Conservation (phyloP, 2,113 vertebrate genomes). For the Pomatorhinus ruficollis region DNA sequence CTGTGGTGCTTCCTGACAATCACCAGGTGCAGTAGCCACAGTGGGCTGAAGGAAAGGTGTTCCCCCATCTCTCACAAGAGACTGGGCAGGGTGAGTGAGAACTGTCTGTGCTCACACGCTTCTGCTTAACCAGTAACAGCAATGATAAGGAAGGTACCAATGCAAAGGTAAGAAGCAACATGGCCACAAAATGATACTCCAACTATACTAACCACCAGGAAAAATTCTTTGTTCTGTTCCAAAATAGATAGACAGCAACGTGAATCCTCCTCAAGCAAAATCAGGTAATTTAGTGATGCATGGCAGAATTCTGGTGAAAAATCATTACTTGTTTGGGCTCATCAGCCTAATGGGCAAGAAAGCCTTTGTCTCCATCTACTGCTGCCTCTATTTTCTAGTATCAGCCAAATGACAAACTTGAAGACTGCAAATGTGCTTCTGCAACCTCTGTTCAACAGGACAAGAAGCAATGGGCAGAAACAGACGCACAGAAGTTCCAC, state of each 20-base stretch:
- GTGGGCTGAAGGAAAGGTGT: accelerated
- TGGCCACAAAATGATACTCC: neutral
- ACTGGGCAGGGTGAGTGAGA: neutral
- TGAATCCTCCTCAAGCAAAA: neutral
- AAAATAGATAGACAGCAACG: accelerated
- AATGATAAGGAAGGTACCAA: accelerated
- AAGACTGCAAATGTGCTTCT: neutral
- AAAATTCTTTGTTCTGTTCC: neutral
- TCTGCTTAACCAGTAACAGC: neutral
- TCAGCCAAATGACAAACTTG: neutral
- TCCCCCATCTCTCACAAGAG: accelerated
- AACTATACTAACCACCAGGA: neutral
- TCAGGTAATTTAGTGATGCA: neutral
- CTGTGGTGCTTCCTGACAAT: neutral
- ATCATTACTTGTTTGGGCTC: neutral
- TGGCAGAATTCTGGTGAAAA: neutral
- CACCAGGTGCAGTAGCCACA: neutral
- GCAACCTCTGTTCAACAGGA: neutral
- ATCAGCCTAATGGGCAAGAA: neutral
- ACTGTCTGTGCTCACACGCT: neutral
- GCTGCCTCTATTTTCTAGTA: neutral
- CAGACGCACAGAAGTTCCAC: neutral
- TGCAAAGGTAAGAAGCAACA: neutral
- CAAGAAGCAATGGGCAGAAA: neutral
- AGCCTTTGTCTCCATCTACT: neutral